Conservation (phyloP, 2,888 invertebrate genomes). For the Yponomeuta evonymella region DNA sequence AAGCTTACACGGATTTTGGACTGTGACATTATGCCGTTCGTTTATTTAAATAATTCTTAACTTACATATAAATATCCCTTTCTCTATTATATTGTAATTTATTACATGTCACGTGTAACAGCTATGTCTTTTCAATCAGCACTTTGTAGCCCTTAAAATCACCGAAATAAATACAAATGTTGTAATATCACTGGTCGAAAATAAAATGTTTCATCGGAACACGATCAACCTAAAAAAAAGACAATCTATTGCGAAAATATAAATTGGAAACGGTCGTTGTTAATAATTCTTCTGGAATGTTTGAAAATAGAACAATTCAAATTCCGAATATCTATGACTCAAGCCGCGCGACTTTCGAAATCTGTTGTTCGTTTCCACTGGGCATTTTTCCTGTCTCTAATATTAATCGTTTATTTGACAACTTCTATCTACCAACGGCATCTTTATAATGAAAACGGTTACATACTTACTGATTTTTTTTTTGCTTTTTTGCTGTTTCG, state of each 20-base stretch:
- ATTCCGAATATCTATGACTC: conserved; percentile 1
- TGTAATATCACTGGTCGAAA: background rate
- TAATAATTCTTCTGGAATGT: conserved; percentile 10
- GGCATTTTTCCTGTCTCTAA: background rate
- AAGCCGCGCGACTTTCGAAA: conserved; percentile 2
- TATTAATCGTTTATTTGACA: conserved; percentile 7
- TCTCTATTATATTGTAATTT: too few relatives aligned
- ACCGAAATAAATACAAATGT: background rate
- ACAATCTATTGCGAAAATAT: conserved; percentile 4
- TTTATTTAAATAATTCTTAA: conserved; percentile 27
- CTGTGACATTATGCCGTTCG: conserved; percentile 29
- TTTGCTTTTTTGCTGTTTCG: conserved; percentile 30
- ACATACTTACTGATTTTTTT: background rate
- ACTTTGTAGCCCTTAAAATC: conserved; percentile 1
- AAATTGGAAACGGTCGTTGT: conserved; percentile 8
- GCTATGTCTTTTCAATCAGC: background rate
- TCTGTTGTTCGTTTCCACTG: background rate
- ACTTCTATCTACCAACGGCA: too few relatives aligned
- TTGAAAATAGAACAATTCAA: conserved; percentile 14
- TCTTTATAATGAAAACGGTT: too few relatives aligned
- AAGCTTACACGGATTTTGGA: conserved; percentile 39
- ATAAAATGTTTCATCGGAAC: background rate
- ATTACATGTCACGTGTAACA: background rate
- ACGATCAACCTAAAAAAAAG: conserved; percentile 5
- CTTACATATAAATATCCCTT: background rate